These are phyloP conservation scores for Blastomussa wellsi DNA, from an alignment of 92 coral and sea anemone genomes.

Conservation along the genomic window DNA sequence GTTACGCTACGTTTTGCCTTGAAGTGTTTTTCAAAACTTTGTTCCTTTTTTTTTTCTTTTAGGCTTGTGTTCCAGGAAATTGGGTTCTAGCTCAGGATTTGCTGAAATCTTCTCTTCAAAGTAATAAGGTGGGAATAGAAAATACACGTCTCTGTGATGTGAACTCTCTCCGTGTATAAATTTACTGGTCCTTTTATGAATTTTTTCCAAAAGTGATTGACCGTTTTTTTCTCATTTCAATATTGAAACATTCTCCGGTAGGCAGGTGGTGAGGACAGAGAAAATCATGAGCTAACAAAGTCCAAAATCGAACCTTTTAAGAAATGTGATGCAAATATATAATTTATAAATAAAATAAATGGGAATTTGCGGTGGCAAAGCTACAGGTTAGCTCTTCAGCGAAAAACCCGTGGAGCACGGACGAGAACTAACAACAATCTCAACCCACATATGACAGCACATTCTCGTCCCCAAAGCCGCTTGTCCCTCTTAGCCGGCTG, in stretches of 20 bases:
- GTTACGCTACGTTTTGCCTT: neutral
- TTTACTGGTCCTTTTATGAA: neutral
- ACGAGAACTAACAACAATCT: too few species aligned
- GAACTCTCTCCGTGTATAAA: neutral
- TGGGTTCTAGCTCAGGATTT: conserved; percentile 88
- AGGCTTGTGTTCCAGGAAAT: conserved; percentile 92
- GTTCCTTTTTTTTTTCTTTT: neutral
- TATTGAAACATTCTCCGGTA: neutral
- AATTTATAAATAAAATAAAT: too few species aligned
- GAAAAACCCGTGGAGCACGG: too few species aligned
- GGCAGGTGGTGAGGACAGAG: neutral
- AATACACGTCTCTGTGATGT: neutral
- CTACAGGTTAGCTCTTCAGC: too few species aligned
- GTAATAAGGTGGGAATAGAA: conserved; percentile 49
- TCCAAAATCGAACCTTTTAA: too few species aligned
- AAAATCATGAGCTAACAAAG: too few species aligned
- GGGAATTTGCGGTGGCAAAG: too few species aligned
- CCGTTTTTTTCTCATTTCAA: neutral
- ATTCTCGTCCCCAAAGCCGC: too few species aligned
- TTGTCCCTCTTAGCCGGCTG: too few species aligned
- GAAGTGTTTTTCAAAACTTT: neutral
- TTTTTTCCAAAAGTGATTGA: neutral
- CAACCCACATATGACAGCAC: too few species aligned
- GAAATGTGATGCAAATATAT: too few species aligned
- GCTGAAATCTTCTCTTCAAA: conserved; percentile 64